Base-by-base conservation (phyloP, 2,888 invertebrate species). In the Hesperia comma region DNA sequence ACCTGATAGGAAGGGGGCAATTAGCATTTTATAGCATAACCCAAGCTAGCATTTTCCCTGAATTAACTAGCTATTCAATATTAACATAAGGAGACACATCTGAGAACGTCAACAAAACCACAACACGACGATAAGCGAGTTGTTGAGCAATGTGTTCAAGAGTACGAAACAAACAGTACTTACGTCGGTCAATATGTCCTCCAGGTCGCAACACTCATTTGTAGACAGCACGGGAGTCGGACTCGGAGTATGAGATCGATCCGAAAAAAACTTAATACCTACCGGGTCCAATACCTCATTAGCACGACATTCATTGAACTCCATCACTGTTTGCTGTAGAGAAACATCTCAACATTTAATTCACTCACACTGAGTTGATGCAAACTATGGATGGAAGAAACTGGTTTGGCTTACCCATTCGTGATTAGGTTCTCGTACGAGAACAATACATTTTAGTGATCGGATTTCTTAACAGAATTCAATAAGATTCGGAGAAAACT, bases 141-240 rank as follows among this genome's bases (percentile, higher is more conserved):
- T n/a, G 17, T 66, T 66, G 37, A 33, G 60, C 37, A 67, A 67
- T 54, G 55, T 60, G 21, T 26, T 19, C 14, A 61, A 60, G 43
- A 12, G 58, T 70, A 32, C 43, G 58, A 68, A 68, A 67, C 46
- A 57, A 69, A 71, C 55, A 3, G 43, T 33, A 90, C 92, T 85
- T 83, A 92, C 92, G 87, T 92, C 92, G 86, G 85, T 90, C 85
- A 92, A 89, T 79, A 92, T 90, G 89, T 92, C 92, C 79, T 92
- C 92, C 83, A 92, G 83, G 79, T 91, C 91, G 75, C 86, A 87
- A 81, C 83, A 84, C 72, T 84, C 84, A 86, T 86, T 90, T 70
- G 89, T 86, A 57, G 83, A 78, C 72, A 92, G 81, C 68, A 91
- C 86, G 62, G 92, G 92, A 66, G 85, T 74, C 69, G 90, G 90